Base-by-base conservation (phyloP, 2,113 vertebrate genomes). In the Chauna torquata region DNA sequence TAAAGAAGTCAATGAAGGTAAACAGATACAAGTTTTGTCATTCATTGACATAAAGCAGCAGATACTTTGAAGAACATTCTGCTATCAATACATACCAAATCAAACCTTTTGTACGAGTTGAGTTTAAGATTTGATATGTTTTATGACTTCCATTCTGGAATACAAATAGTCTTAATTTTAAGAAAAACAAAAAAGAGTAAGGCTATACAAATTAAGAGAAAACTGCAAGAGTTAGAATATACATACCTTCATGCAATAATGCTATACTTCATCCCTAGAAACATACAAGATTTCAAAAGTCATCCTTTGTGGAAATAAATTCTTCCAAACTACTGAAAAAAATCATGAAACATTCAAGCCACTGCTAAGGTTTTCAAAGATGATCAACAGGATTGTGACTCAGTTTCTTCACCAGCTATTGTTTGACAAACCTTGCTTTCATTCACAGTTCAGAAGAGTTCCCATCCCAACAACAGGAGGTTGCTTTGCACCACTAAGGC, bases 101-200 rank as follows among this genome's bases (percentile, higher is more conserved):
- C 6, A 11, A 90, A 57, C 28, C 57, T 88, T 89, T 58, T 55
- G 42, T 91, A 57, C 59, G 62, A 69, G 92, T 70, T 87, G 42
- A 42, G 30, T 54, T 7, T 49, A 75, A 82, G 59, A 85, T 6
- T 42, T 66, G 0, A 23, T 25, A 57, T 14, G 40, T 34, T 85
- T 71, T 36, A 89, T 93, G 91, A 65, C 64, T 94, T 96, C 92
- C 92, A 96, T 95, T 95, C 23, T 78, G 47, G 81, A 96, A 93
- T 45, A 79, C 34, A 82, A 88, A 40, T 34, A 13, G 49, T 75
- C 14, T 44, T 32, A 88, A 77, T 91, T 91, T 90, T 49, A 55
- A 71, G 32, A 76, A 77, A 30, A 36, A 30, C 30, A 72, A 54
- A 64, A 40, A 12, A 79, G n/a, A 90, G 32, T 32, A 79, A 62